Evolutionary conservation across 53 echinoderm and acorn worm genomes (phyloP).

Genomic region (Temnopleurus reevesii): DNA sequence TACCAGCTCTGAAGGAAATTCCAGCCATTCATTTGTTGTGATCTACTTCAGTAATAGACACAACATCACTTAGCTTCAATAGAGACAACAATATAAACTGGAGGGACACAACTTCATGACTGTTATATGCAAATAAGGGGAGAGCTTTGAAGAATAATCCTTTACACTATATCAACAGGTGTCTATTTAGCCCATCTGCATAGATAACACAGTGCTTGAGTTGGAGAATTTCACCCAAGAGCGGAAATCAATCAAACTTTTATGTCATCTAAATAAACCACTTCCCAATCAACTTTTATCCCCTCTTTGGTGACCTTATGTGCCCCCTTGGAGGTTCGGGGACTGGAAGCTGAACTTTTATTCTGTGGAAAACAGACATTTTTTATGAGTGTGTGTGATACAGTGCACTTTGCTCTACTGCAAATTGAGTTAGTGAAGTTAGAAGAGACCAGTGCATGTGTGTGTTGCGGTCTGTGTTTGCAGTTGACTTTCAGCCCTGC

Average conservation of each 20-base stretch:
- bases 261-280: background rate
- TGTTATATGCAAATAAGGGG: background rate
- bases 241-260: background rate
- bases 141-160: background rate
- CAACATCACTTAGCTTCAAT: no score
- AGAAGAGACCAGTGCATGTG: background rate
- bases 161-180: background rate
- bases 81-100: no score
- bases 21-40: background rate
- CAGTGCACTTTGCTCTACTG: constrained; percentile 30
- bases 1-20: background rate
- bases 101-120: no score
- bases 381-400: background rate
- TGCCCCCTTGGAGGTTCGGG: background rate
- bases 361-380: background rate
- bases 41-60: no score
- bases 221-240: background rate
- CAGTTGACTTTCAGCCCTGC: background rate
- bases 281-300: background rate
- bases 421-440: background rate
- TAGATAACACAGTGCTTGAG: background rate
- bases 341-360: background rate
- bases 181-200: background rate
- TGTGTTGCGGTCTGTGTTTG: background rate
- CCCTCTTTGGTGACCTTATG: background rate